Evolutionary conservation across 2,113 vertebrate species (phyloP).

Genomic region (Rhea americana): DNA sequence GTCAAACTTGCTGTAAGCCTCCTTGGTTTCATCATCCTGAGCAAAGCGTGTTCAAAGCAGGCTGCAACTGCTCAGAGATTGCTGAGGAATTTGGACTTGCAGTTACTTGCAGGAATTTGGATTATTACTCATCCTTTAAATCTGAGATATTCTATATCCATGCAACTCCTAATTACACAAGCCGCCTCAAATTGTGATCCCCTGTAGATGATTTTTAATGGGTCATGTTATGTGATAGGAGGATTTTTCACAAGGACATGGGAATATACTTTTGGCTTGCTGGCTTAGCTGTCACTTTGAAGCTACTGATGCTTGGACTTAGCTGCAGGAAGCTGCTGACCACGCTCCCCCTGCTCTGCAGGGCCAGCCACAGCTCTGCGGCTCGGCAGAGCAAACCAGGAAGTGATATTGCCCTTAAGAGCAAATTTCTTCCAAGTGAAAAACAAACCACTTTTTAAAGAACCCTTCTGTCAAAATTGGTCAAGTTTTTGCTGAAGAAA

Average conservation of each 20-base stretch:
- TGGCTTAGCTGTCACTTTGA: neutral
- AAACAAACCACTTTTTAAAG: neutral
- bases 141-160: conserved; percentile 1
- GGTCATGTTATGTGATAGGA: neutral
- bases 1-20: neutral
- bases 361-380: neutral
- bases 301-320: neutral
- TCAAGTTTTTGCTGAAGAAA: neutral
- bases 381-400: neutral
- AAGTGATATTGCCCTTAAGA: neutral
- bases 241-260: neutral
- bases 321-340: conserved; percentile 21
- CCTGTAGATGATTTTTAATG: neutral
- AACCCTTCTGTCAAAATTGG: neutral
- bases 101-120: conserved; percentile 43
- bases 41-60: conserved; percentile 26
- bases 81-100: conserved; percentile 51
- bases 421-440: neutral
- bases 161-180: conserved; percentile 10
- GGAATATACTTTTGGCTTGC: neutral
- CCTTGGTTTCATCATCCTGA: conserved; percentile 47
- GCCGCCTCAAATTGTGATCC: neutral
- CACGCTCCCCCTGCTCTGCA: neutral
- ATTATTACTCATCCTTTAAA: conserved; percentile 22
- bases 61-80: conserved; percentile 26